phyloP scores from a whole-genome alignment of 2,888 invertebrate genomes.

The Magallana nippona region DNA sequence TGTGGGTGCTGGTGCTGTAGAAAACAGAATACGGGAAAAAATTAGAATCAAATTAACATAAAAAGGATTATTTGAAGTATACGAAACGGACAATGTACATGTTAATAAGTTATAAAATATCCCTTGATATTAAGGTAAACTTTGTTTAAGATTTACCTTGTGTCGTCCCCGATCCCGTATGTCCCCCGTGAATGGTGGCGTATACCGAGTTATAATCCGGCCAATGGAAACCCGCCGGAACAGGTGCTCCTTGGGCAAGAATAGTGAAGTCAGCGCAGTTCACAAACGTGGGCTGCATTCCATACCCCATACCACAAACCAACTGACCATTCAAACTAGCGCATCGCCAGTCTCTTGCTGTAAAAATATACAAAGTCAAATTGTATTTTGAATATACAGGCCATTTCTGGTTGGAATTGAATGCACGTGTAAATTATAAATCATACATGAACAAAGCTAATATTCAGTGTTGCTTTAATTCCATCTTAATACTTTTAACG shows the following conservation, averaged over 20 bases:
- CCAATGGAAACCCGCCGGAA: constrained; percentile 53
- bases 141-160: neutral
- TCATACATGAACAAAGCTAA: too few species aligned
- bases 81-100: too few species aligned
- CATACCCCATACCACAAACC: constrained; percentile 39
- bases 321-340: constrained; percentile 33
- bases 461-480: too few species aligned
- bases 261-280: constrained; percentile 64
- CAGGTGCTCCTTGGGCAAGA: constrained; percentile 50
- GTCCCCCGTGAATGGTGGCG: constrained; percentile 44
- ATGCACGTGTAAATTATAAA: too few species aligned
- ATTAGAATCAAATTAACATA: too few species aligned
- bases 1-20: neutral
- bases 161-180: neutral
- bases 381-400: too few species aligned
- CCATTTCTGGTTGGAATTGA: too few species aligned
- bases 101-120: too few species aligned
- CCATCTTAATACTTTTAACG: too few species aligned
- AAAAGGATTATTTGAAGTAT: too few species aligned
- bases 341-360: constrained; percentile 44
- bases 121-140: too few species aligned
- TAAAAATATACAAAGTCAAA: neutral
- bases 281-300: constrained; percentile 44
- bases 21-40: too few species aligned
- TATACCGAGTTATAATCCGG: constrained; percentile 54